Percentiles rank a stretch among this genome's conserved stretches.
Evolutionary conservation across 2,888 invertebrate genomes (phyloP).

Genomic region (Antheraea assamensis): DNA sequence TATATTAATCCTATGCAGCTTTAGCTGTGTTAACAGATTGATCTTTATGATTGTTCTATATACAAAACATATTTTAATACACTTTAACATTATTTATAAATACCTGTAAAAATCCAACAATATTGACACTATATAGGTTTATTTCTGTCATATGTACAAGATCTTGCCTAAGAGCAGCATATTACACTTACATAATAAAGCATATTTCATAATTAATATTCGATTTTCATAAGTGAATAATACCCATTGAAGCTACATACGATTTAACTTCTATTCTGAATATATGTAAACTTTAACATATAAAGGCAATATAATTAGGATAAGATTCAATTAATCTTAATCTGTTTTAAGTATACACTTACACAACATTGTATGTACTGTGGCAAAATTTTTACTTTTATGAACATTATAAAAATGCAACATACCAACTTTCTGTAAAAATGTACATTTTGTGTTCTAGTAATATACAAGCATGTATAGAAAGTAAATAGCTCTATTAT

Average conservation of each 20-base stretch:
- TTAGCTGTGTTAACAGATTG: not conserved
- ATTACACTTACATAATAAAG: no score
- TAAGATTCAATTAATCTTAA: not conserved
- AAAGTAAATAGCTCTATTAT: slow-evolving; percentile 13
- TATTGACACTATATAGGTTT: not conserved
- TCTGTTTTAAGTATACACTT: not conserved
- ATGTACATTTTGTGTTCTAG: not conserved
- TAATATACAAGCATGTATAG: not conserved
- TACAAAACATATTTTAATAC: not conserved
- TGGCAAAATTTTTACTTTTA: not conserved
- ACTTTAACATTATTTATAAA: not conserved
- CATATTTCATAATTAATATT: not conserved
- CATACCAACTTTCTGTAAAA: not conserved
- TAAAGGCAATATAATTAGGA: not conserved
- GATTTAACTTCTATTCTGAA: not conserved
- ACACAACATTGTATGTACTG: not conserved
- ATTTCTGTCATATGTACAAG: not conserved
- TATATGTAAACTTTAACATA: not conserved
- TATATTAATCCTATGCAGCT: not conserved
- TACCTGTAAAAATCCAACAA: not conserved
- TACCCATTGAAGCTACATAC: not conserved
- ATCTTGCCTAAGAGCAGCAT: slow-evolving; percentile 4
- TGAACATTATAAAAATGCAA: not conserved
- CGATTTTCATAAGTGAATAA: not conserved
- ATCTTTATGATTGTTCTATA: not conserved